Percentiles rank a stretch among this genome's conserved stretches.
Evolutionary conservation across 1,140 invertebrate genomes (phyloP).

Genomic region (Lepidurus arcticus): DNA sequence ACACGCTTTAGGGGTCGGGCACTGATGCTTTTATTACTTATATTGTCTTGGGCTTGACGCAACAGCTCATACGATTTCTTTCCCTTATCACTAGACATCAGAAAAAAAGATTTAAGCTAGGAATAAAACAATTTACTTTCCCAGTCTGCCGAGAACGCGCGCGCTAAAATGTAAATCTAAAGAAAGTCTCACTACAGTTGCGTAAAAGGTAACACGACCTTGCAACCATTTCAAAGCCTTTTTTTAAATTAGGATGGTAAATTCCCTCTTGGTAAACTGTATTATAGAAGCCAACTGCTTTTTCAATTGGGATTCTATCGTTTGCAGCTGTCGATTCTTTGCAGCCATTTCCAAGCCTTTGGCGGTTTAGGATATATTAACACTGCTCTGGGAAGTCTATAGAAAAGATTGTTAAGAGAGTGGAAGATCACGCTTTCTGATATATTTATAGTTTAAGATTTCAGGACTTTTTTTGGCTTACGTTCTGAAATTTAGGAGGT

Average conservation of each 20-base stretch:
- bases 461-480: neutral
- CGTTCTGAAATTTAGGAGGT: neutral
- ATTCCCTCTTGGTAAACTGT: neutral
- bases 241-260: neutral
- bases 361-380: neutral
- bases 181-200: too few relatives aligned
- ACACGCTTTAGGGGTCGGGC: too few relatives aligned
- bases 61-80: too few relatives aligned
- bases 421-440: neutral
- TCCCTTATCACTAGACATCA: too few relatives aligned
- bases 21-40: too few relatives aligned
- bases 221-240: neutral
- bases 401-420: neutral
- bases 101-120: too few relatives aligned
- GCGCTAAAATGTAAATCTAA: too few relatives aligned
- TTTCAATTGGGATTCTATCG: neutral
- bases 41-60: too few relatives aligned
- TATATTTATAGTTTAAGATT: neutral
- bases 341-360: neutral
- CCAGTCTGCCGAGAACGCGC: too few relatives aligned
- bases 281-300: neutral
- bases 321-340: conserved; percentile 1
- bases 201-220: neutral
- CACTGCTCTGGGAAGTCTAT: too few relatives aligned
- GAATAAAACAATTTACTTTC: too few relatives aligned